Percentiles rank a stretch among this genome's conserved stretches.
These are phyloP conservation scores for Antennarius striatus DNA, from an alignment of 2,113 vertebrate species.

Conservation along the genomic window DNA sequence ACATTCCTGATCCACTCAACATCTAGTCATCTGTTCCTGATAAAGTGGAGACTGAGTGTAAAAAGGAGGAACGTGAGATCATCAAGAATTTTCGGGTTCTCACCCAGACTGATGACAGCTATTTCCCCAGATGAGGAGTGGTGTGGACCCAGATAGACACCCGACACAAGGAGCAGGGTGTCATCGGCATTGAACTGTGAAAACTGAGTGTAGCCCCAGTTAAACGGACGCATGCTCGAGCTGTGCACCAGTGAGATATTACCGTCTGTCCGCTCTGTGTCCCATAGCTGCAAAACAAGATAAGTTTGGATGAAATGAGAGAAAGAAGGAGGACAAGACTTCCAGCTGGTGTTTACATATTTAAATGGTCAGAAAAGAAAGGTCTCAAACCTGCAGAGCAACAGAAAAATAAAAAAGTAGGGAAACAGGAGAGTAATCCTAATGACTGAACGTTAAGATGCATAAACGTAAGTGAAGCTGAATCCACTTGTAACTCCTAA, in stretches of 20 bases:
- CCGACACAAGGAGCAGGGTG: conserved; percentile 92
- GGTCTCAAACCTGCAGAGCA: background rate
- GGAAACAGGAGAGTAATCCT: background rate
- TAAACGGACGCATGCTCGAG: conserved; percentile 92
- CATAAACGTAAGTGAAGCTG: no score
- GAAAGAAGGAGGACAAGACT: background rate
- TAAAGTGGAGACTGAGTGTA: background rate
- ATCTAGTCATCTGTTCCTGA: background rate
- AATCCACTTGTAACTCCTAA: no score
- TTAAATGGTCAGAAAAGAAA: background rate
- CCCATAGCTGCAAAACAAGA: conserved; percentile 85
- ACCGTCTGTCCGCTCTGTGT: conserved; percentile 83
- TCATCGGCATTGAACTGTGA: conserved; percentile 97
- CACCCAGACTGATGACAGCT: conserved; percentile 93
- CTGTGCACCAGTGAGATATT: conserved; percentile 91
- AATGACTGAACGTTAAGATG: no score
- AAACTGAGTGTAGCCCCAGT: conserved; percentile 99
- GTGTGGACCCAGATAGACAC: conserved; percentile 93
- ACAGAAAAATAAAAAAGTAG: background rate
- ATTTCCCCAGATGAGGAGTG: conserved; percentile 94
- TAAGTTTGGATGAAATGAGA: background rate
- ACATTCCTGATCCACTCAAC: no score
- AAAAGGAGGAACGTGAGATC: background rate
- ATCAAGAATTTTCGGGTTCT: background rate
- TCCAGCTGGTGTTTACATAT: background rate